These are phyloP conservation scores for Apogon talboti DNA, from an alignment of 2,797 vertebrate genomes.

Conservation along the genomic window DNA sequence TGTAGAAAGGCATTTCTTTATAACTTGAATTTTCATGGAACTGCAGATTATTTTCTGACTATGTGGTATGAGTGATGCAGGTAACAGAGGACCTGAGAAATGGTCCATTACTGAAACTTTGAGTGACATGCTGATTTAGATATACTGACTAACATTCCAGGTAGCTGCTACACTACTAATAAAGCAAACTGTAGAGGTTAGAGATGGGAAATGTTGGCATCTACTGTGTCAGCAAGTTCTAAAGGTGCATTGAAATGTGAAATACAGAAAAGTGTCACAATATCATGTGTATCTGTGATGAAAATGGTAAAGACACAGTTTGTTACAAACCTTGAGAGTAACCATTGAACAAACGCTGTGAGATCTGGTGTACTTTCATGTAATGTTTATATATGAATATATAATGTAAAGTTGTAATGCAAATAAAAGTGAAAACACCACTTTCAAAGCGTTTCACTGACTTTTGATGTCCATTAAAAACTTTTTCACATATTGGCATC, in stretches of 20 bases:
- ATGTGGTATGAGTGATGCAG: conserved; percentile 1
- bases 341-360: conserved; percentile 43
- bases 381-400: conserved; percentile 44
- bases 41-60: conserved; percentile 10
- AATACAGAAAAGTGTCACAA: neutral
- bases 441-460: conserved; percentile 10
- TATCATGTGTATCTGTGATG: conserved; percentile 11
- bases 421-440: conserved; percentile 56
- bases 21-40: conserved; percentile 4
- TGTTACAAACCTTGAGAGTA: conserved; percentile 23
- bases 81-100: conserved; percentile 4
- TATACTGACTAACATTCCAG: conserved; percentile 33
- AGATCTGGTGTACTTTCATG: conserved; percentile 61
- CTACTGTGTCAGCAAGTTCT: neutral
- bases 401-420: conserved; percentile 43
- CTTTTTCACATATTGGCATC: neutral
- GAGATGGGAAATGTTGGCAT: neutral
- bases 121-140: conserved; percentile 18
- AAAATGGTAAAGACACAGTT: conserved; percentile 21
- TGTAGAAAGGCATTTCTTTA: conserved; percentile 9
- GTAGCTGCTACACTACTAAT: conserved; percentile 6
- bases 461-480: neutral
- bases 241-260: no score
- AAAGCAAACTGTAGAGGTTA: conserved; percentile 15
- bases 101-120: conserved; percentile 1